Evolutionary conservation across 2,113 vertebrate species (phyloP).

Genomic region (Eidolon helvum): DNA sequence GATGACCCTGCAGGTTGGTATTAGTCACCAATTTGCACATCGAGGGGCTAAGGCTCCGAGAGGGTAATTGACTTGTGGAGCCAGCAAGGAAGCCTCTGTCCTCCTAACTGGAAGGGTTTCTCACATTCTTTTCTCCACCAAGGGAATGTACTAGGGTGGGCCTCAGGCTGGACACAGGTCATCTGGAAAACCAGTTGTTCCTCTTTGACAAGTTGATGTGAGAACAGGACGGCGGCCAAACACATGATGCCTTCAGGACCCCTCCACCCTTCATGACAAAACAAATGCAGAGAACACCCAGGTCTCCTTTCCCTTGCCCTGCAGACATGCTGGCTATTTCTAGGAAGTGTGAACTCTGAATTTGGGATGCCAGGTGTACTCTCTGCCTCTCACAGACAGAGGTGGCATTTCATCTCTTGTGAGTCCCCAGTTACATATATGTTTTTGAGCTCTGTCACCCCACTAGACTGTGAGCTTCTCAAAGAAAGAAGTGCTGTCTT

Average conservation of each 20-base stretch:
- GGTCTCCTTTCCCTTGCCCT: background rate
- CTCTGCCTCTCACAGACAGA: background rate
- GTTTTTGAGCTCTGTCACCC: background rate
- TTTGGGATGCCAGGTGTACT: background rate
- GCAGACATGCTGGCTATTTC: background rate
- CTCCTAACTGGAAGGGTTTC: background rate
- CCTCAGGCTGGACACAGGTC: background rate
- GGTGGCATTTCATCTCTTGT: background rate
- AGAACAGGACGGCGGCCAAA: background rate
- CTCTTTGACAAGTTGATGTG: background rate
- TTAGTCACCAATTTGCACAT: background rate
- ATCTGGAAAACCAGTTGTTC: background rate
- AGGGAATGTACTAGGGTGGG: background rate
- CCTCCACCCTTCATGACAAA: background rate
- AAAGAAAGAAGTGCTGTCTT: background rate
- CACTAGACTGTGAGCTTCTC: background rate
- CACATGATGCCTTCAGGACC: background rate
- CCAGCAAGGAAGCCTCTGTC: background rate
- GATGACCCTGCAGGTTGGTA: background rate
- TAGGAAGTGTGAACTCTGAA: background rate
- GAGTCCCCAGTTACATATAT: background rate
- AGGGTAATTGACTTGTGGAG: background rate
- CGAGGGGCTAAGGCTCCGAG: background rate
- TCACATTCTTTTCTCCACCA: background rate
- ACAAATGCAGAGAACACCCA: background rate